A percentile compares a stretch with the other conserved stretches of the same genome.
Conservation (phyloP, 2,888 invertebrate species). For the Drosophila emarginata region DNA sequence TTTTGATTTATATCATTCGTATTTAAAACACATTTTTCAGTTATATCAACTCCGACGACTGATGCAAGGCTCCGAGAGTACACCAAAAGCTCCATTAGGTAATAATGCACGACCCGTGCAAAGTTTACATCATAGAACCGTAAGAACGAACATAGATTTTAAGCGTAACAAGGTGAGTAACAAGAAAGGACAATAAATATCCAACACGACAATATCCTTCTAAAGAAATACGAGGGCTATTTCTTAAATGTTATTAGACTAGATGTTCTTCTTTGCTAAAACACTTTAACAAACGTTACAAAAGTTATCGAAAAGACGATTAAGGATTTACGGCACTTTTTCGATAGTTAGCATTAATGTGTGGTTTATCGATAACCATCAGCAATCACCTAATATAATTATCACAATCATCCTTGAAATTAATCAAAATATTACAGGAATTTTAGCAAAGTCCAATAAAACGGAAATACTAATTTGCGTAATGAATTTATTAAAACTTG, state of each 20-base stretch:
- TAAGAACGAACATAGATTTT: constrained; percentile 98
- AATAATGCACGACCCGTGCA: constrained; percentile 98
- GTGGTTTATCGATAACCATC: too few relatives aligned
- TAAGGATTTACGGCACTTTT: too few relatives aligned
- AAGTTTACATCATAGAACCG: constrained; percentile 94
- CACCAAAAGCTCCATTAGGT: constrained; percentile 95
- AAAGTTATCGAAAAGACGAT: too few relatives aligned
- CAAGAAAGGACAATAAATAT: background rate
- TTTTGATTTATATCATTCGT: background rate
- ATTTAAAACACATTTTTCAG: constrained; percentile 82
- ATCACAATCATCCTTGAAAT: too few relatives aligned
- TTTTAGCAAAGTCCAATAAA: too few relatives aligned
- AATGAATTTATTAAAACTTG: too few relatives aligned
- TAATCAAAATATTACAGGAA: too few relatives aligned
- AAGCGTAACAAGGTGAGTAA: constrained; percentile 85
- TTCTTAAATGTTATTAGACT: background rate
- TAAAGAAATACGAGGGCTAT: background rate
- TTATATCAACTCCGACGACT: constrained; percentile 92
- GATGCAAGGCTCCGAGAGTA: constrained; percentile 93
- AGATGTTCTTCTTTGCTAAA: too few relatives aligned
- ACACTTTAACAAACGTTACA: too few relatives aligned
- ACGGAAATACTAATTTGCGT: too few relatives aligned
- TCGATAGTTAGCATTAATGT: too few relatives aligned
- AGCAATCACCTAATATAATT: too few relatives aligned
- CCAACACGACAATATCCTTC: background rate